Base-by-base conservation (phyloP, 2,797 vertebrate species). In the Sebastes goodei region DNA sequence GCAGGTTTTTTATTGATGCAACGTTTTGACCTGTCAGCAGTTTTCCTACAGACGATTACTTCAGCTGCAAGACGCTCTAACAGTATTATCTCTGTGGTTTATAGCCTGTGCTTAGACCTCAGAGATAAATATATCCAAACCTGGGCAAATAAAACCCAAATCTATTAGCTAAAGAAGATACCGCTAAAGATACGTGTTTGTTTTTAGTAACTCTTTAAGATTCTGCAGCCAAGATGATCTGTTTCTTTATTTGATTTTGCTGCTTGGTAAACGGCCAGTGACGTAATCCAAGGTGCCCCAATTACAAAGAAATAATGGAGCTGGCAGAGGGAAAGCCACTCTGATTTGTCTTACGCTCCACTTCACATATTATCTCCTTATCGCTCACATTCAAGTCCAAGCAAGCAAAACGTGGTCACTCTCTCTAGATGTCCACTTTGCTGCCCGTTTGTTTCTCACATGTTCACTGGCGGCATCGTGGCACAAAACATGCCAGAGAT, bases 401-500 rank as follows among this genome's bases (percentile, higher is more conserved):
- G 66, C 15, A 29, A 15, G 66, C 29, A 20, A 15, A 33, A 33
- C 20, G 8, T 12, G 49, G 25, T 29, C 69, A 38, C 35, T 69
- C 38, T 23, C 20, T 35, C 59, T 65, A 30, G 30, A 55, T 35
- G 32, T 69, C 10, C 77, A 64, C 33, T 63, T 70, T 49, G 64
- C 59, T 68, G 46, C 33, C 27, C 15, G 55, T 75, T 53, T 74
- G 61, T 55, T 17, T 70, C 62, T 66, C 81, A 77, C 84, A 21
- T 83, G 83, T 70, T 82, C 5, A 72, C 86, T 46, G 63, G 56
- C 23, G 38, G 80, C 83, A 17, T 15, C 33, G 0, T 29, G 66
- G 61, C 72, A 72, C 66, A 76, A 33, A 79, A 75, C 71, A 71
- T 21, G 66, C 29, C 23, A 70, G 57, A 27, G 29, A 52, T 23